Base-by-base conservation (phyloP, 2,888 invertebrate genomes). In the Lasioglossum zephyrum region DNA sequence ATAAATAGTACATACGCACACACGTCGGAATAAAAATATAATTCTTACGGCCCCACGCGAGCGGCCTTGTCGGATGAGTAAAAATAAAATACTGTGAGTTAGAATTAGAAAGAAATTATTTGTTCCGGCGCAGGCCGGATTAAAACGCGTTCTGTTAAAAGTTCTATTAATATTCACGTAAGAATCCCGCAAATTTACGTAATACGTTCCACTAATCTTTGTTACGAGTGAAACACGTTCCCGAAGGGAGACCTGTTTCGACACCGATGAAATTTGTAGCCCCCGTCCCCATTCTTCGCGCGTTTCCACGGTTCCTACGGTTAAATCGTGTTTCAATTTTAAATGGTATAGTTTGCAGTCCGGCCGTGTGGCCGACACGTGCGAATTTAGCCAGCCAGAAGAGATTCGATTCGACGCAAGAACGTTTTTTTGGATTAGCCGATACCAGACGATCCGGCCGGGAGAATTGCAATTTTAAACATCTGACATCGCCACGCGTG, bases 401-500 rank as follows among this genome's bases (percentile, higher is more conserved):
- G 69, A 77, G 82, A 90, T 90, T 81, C 87, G 84, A 89, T 90
- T 90, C 88, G 89, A 82, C 39, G 82, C 87, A 76, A 85, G 66
- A 81, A 85, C 77, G 79, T 89, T 88, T 86, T 80, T 87, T 84
- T 39, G 84, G 60, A 77, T 81, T 74, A 73, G 76, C 75, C 69
- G 79, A 80, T 78, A 81, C 69, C 73, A 53, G 53, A 36, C 76
- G 57, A 69, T 47, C 22, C 81, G 72, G 36, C 73, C 57, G 57
- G 73, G 69, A 31, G 47, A 39, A 69, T 66, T 73, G 85, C 77
- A 79, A 82, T 89, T 87, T 87, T 77, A 87, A 91, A 84, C 87
- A 84, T 91, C 85, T 85, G 90, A 86, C 81, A 81, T 82, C 77
- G 84, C 81, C 79, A 84, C 81, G 82, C 82, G 70, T 70, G 79